Evolutionary conservation across 2,888 invertebrate species (phyloP).

Genomic region (Hesperia comma): DNA sequence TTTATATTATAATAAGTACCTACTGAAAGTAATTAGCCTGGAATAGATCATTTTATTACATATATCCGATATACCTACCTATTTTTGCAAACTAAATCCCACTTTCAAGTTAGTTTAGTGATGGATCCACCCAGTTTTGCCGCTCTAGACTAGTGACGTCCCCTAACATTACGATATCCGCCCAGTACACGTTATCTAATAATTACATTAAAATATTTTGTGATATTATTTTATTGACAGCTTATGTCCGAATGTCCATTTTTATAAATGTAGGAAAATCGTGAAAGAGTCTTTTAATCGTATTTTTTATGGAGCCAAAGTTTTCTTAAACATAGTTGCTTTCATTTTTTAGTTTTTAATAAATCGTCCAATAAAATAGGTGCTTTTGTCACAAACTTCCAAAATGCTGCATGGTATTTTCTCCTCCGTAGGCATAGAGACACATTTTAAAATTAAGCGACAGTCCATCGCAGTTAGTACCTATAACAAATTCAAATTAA

Average conservation of each 20-base stretch:
- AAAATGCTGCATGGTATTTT: slow-evolving; percentile 40
- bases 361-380: slow-evolving; percentile 40
- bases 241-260: slow-evolving; percentile 25
- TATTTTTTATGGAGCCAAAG: slow-evolving; percentile 55
- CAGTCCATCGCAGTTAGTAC: slow-evolving; percentile 67
- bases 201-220: slow-evolving; percentile 39
- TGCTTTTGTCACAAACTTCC: slow-evolving; percentile 53
- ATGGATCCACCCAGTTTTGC: neutral
- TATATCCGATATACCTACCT: too few species aligned
- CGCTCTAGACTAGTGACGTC: slow-evolving; percentile 31
- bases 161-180: slow-evolving; percentile 37
- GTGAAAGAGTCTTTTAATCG: slow-evolving; percentile 14
- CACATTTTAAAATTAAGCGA: slow-evolving; percentile 54
- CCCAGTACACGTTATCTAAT: slow-evolving; percentile 39
- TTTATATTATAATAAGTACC: too few species aligned
- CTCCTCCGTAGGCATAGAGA: slow-evolving; percentile 47
- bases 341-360: slow-evolving; percentile 12
- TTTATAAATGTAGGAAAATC: slow-evolving; percentile 24
- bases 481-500: slow-evolving; percentile 56
- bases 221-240: slow-evolving; percentile 39
- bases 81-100: neutral
- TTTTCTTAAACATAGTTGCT: slow-evolving; percentile 43
- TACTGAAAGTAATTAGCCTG: too few species aligned
- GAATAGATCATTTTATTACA: too few species aligned
- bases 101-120: neutral